phyloP scores from a whole-genome alignment of 2,797 vertebrate species.

The Pseudochaenichthys georgianus region DNA sequence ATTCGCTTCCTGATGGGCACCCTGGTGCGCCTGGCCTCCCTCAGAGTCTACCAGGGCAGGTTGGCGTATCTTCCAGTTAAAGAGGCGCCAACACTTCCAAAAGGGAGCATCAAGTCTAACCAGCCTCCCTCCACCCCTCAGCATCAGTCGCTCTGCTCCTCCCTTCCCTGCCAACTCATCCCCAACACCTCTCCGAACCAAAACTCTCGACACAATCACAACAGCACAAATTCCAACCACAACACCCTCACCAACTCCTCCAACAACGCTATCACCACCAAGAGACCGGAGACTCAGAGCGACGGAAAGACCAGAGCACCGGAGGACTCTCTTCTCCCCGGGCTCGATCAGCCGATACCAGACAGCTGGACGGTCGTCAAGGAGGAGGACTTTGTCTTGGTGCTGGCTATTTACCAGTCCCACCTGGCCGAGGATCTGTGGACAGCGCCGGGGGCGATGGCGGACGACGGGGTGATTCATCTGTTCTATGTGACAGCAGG shows the following conservation, averaged over 20 bases:
- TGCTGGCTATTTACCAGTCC: slow-evolving; percentile 92
- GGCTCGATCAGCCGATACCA: slow-evolving; percentile 89
- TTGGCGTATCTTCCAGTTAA: slow-evolving; percentile 88
- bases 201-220: slow-evolving; percentile 49
- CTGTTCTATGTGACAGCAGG: slow-evolving; percentile 91
- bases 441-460: slow-evolving; percentile 83
- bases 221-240: slow-evolving; percentile 58
- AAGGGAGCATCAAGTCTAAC: slow-evolving; percentile 35
- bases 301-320: slow-evolving; percentile 56
- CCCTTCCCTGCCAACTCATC: slow-evolving; percentile 68
- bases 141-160: slow-evolving; percentile 66
- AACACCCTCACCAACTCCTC: slow-evolving; percentile 72
- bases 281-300: slow-evolving; percentile 36
- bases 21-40: slow-evolving; percentile 88
- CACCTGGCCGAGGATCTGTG: slow-evolving; percentile 91
- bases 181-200: slow-evolving; percentile 66
- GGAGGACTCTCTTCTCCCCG: slow-evolving; percentile 84
- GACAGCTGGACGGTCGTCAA: slow-evolving; percentile 89
- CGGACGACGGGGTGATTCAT: slow-evolving; percentile 88
- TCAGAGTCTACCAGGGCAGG: slow-evolving; percentile 89
- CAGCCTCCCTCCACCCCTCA: slow-evolving; percentile 51
- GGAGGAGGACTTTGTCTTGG: slow-evolving; percentile 91
- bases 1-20: slow-evolving; percentile 93
- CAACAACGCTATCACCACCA: slow-evolving; percentile 59
- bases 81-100: slow-evolving; percentile 55